Evolutionary conservation across 2,797 vertebrate genomes (phyloP), one percentile per base, ranked within the genome.

Genomic region (Sciaenops ocellatus): DNA sequence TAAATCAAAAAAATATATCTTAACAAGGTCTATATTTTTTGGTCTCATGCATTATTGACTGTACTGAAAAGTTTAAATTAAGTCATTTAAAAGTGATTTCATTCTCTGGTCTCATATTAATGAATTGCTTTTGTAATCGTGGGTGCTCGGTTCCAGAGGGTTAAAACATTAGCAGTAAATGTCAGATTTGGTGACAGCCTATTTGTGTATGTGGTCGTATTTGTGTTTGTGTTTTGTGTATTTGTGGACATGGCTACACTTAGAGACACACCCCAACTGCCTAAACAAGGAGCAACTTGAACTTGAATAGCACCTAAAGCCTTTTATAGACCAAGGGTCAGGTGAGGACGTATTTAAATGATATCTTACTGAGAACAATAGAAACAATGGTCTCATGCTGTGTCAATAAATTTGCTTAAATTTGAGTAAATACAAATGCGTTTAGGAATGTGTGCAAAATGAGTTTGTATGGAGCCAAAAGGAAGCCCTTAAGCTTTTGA

Each of bases 361-460:
- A 52, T 51, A 34, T 28, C 48, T 44, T 26, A 5, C 5, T 4
- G 4, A 8, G 9, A 65, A 54, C 54, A 65, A 6, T 1, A 0
- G 26, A 41, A 54, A 22, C 69, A 44, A 20, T 16, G 18, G 5
- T 18, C 38, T 22, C 4, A 5, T 11, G 11, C 5, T 22, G n/a
- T 13, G 22, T 30, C 18, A 34, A 6, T 15, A 17, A 4, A 74
- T 55, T 62, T 62, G 67, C 18, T 63, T 56, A 38, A 3, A 41
- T 68, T 66, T 78, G 42, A 73, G 2, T 59, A 64, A 77, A 77
- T 46, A 57, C 51, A 78, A 50, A 62, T 69, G 5, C 12, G 28
- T n/a, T 76, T 17, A 64, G 57, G 50, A 55, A 24, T 48, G 22
- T 55, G 18, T 38, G 52, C n/a, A 34, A 34, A 8, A 57, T 15